A percentile compares a stretch with the other conserved stretches of the same genome.
Conservation (phyloP, 1,140 invertebrate species). For the Chymomyza costata region DNA sequence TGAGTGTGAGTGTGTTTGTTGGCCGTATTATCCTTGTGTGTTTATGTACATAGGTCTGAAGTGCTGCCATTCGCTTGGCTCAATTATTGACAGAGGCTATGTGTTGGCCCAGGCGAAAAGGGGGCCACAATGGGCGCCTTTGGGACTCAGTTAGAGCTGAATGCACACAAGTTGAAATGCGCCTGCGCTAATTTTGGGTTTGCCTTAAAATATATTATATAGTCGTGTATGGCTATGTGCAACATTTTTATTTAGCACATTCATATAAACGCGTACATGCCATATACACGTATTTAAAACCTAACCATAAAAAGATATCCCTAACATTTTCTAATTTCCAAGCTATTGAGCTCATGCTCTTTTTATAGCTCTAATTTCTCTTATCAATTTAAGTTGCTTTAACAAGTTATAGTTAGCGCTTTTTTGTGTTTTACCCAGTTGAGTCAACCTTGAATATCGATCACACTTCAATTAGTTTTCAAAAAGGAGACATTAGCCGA, state of each 20-base stretch:
- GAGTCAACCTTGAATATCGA: conserved; percentile 38
- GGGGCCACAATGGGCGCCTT: conserved; percentile 10
- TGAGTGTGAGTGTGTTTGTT: conserved; percentile 7
- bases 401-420: conserved; percentile 8
- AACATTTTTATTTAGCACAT: conserved; percentile 35
- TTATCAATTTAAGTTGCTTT: too few species aligned
- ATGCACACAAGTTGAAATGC: conserved; percentile 34
- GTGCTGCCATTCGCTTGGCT: conserved; percentile 68
- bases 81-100: conserved; percentile 53
- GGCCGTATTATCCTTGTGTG: conserved; percentile 58
- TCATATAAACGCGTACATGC: too few species aligned
- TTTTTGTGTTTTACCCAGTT: too few species aligned
- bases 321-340: conserved; percentile 1
- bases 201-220: conserved; percentile 27
- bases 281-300: too few species aligned
- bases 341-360: neutral
- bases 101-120: conserved; percentile 2
- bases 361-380: too few species aligned
- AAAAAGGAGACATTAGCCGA: conserved; percentile 53
- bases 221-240: conserved; percentile 17
- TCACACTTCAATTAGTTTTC: conserved; percentile 57
- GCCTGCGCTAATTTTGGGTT: conserved; percentile 63
- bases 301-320: too few species aligned
- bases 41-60: conserved; percentile 31
- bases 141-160: conserved; percentile 66